A percentile compares a stretch with the other conserved stretches of the same genome.
These are phyloP conservation scores for Xenus cinereus DNA, from an alignment of 2,113 vertebrate genomes.

Conservation along the genomic window DNA sequence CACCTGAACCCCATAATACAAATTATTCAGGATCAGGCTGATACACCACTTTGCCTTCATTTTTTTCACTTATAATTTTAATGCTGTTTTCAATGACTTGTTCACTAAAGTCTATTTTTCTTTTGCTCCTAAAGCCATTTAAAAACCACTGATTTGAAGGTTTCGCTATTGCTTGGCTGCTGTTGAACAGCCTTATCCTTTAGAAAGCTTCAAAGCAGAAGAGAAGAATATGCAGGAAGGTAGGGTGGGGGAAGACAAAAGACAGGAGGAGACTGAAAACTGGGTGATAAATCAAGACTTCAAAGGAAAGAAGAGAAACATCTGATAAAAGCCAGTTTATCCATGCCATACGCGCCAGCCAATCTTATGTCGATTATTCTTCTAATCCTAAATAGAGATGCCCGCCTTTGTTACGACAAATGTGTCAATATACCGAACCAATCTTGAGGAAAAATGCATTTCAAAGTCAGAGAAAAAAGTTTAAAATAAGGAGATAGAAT, in stretches of 20 bases:
- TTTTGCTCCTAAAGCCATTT: not conserved
- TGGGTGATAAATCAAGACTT: not conserved
- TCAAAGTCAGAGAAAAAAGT: not conserved
- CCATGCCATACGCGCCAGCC: not conserved
- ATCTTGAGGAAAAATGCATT: not conserved
- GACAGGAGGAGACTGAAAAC: not conserved
- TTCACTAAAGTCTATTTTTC: not conserved
- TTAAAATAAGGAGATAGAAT: not conserved
- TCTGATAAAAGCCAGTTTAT: not conserved
- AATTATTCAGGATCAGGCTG: not conserved
- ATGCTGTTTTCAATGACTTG: not conserved
- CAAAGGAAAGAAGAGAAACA: not conserved
- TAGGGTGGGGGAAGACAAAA: not conserved
- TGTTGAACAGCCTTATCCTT: not conserved
- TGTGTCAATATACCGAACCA: not conserved
- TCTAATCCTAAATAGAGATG: not conserved
- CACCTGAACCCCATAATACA: not conserved
- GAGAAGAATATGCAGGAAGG: not conserved
- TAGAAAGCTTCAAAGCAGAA: not conserved
- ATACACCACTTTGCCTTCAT: accelerated
- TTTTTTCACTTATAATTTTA: not conserved
- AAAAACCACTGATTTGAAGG: not conserved
- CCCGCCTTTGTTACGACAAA: not conserved
- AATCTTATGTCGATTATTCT: not conserved
- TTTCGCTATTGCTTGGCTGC: not conserved